These are phyloP conservation scores for Ailuropoda melanoleuca DNA, from an alignment of 2,113 vertebrate genomes.

Conservation along the genomic window DNA sequence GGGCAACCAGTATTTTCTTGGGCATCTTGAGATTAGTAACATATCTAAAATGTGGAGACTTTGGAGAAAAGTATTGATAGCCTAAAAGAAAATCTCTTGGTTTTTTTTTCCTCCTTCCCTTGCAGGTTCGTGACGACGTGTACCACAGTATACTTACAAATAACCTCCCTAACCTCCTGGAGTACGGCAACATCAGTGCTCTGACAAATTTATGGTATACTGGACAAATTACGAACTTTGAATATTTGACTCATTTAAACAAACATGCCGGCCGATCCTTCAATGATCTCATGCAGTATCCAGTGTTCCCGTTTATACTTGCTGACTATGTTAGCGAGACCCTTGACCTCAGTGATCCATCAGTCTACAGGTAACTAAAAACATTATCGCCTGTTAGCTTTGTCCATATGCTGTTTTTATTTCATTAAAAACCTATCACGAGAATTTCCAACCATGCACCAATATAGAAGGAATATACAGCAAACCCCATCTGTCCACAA, in stretches of 20 bases:
- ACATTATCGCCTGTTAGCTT: background rate
- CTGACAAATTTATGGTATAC: conserved; percentile 97
- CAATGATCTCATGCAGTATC: conserved; percentile 99
- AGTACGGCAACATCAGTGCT: conserved; percentile 97
- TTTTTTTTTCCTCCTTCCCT: background rate
- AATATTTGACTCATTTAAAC: conserved; percentile 98
- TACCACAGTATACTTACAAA: conserved; percentile 97
- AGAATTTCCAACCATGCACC: background rate
- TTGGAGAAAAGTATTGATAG: background rate
- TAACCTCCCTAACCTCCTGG: conserved; percentile 96
- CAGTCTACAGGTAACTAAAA: conserved; percentile 91
- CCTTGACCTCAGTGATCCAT: conserved; percentile 91
- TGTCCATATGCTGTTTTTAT: background rate
- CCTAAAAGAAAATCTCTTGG: background rate
- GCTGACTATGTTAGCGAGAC: conserved; percentile 94
- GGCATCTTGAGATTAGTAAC: background rate
- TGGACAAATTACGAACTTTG: conserved; percentile 98
- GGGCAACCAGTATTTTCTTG: background rate
- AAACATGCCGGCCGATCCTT: conserved; percentile 98
- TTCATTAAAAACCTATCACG: conserved; percentile 74
- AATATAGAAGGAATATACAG: background rate
- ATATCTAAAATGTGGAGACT: background rate
- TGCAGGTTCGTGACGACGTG: conserved; percentile 95
- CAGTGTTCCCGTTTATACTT: conserved; percentile 98
- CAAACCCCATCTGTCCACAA: background rate